Evolutionary conservation across 2,113 vertebrate genomes (phyloP), one percentile per base, ranked within the genome.

Genomic region (Passer domesticus): DNA sequence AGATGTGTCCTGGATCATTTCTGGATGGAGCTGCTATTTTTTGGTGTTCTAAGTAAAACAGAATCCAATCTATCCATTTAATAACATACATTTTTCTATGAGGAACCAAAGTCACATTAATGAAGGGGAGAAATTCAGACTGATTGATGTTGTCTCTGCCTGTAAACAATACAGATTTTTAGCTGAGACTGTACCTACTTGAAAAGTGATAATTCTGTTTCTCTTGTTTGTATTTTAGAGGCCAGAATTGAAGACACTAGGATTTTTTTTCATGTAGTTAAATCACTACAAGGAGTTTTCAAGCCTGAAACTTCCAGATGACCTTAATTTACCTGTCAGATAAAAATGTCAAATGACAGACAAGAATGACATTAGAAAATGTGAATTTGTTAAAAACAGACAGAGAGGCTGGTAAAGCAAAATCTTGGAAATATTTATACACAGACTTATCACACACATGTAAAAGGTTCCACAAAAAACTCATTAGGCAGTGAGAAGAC

Each of bases 251-350:
- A 83, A 69, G 22, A 63, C 31, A 52, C 83, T 81, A 80, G 18
- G 58, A 41, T 44, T 58, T 68, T 60, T 76, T 78, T 47, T 37
- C 24, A 72, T 41, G 27, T 52, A 90, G 62, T 33, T 89, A 90
- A 84, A 87, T 21, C 70, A 91, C 46, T 89, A 15, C 37, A 81
- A 62, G 43, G 55, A 50, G 28, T 52, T 92, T 84, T 90, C 77
- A 88, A 88, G 50, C 46, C 83, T 94, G 46, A 91, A 67, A 95
- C 35, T 80, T 96, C 68, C 59, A 9, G 11, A 94, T 90, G 92
- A 89, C 55, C 59, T 87, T 95, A 94, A 96, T 97, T 95, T 97
- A 96, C 79, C 86, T 90, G 89, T 95, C 94, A 97, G 88, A 92
- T 53, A 94, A 96, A 97, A 97, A 92, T 82, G 76, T 68, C 84